A percentile compares a stretch with the other conserved stretches of the same genome.
These are phyloP conservation scores for Pseudobourletiella spinata DNA, from an alignment of 1,140 invertebrate genomes.

Conservation along the genomic window DNA sequence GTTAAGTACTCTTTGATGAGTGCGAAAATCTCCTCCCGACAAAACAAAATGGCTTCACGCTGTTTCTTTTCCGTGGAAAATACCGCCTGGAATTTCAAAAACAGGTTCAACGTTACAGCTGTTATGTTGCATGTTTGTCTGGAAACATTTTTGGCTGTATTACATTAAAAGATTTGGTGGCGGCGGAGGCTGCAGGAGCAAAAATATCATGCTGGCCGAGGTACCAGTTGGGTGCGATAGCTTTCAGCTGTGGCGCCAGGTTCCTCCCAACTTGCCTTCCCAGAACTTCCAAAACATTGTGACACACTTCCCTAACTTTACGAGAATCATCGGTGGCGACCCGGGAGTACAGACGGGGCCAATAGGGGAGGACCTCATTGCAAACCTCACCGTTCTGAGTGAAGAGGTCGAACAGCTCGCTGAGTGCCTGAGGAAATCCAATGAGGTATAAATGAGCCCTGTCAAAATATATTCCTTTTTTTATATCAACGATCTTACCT, in stretches of 20 bases:
- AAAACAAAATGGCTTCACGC: conserved; percentile 20
- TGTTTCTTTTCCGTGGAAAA: conserved; percentile 33
- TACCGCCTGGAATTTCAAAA: conserved; percentile 6
- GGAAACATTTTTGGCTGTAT: too few species aligned
- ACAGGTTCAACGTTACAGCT: not conserved
- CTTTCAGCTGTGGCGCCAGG: conserved; percentile 67
- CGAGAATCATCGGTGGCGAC: conserved; percentile 66
- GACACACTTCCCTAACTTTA: conserved; percentile 64
- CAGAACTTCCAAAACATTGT: conserved; percentile 56
- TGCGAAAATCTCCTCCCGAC: conserved; percentile 20
- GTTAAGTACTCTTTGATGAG: not conserved
- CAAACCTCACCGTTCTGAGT: not conserved
- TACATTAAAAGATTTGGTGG: conserved; percentile 54
- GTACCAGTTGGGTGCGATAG: conserved; percentile 64
- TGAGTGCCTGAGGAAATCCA: conserved; percentile 28
- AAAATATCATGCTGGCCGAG: conserved; percentile 71
- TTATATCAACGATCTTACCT: conserved; percentile 53
- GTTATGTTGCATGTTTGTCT: not conserved
- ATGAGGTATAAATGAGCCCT: not conserved
- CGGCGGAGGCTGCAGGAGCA: conserved; percentile 63
- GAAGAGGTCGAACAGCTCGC: conserved; percentile 12
- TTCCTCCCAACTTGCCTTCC: conserved; percentile 57
- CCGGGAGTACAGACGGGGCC: conserved; percentile 64
- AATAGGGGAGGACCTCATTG: conserved; percentile 56
- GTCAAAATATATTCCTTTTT: not conserved